Evolutionary conservation across 2,888 invertebrate genomes (phyloP), one percentile per base, ranked within the genome.

Genomic region (Tortricodes alternella): DNA sequence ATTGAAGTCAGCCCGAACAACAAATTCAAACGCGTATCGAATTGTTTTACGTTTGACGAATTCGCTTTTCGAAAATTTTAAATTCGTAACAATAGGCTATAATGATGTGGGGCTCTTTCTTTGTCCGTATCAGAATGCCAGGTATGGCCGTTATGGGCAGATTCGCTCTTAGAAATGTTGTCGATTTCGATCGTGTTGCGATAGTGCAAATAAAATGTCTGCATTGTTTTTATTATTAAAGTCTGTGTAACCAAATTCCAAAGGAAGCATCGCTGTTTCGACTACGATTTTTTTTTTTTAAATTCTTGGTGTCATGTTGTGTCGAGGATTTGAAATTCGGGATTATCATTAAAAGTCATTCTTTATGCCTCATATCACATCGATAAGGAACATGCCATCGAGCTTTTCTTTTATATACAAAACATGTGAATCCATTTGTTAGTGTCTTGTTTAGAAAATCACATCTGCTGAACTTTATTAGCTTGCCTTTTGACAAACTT

Each of bases 31-130:
- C 85, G 89, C 90, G 90, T 90, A 88, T 90, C 90, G 89, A 90
- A 90, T 90, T 90, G 89, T 90, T 90, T 90, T 89, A 90, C 86
- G 85, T 87, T 89, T 89, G 88, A 85, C 88, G 89, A 85, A 85
- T 87, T 88, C 88, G 82, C 83, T 85, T 87, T 89, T 87, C 67
- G 76, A 80, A 89, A 87, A 83, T 86, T 87, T 85, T 67, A 80
- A 87, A 88, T 84, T 83, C 74, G 80, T 70, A 78, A 87, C 90
- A 89, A 90, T 90, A 89, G 89, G 76, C 78, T 73, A 87, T 90
- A 89, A 90, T 89, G 89, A 90, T 82, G 86, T 85, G 80, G 85
- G 79, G 71, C 76, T 73, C 76, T 74, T 88, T 85, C 86, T 88
- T 90, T 87, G 83, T 83, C 74, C 72, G 66, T 67, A 72, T 74